Evolutionary conservation across 2,888 invertebrate species (phyloP).

Genomic region (Cheilosia soror): DNA sequence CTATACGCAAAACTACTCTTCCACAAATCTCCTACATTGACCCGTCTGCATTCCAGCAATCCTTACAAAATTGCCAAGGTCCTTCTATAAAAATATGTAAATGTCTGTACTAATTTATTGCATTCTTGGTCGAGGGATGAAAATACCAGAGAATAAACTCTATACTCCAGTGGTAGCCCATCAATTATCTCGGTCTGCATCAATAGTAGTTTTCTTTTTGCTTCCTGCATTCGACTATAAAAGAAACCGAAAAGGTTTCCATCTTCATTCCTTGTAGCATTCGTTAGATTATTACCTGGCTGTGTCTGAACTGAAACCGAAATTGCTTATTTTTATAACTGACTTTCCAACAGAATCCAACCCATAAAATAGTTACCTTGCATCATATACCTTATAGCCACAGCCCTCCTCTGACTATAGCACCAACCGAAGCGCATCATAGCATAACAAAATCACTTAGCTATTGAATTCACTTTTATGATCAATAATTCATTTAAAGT

Average conservation of each 20-base stretch:
- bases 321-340: constrained; percentile 60
- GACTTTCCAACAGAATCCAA: constrained; percentile 34
- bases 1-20: too few relatives aligned
- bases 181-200: constrained; percentile 58
- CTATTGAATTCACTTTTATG: constrained; percentile 73
- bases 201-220: neutral
- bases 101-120: constrained; percentile 51
- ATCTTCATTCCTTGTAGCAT: constrained; percentile 50
- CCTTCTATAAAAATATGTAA: constrained; percentile 35
- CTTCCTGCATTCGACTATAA: constrained; percentile 26
- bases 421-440: constrained; percentile 26
- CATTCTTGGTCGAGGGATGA: neutral
- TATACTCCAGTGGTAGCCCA: constrained; percentile 29
- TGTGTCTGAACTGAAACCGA: constrained; percentile 16
- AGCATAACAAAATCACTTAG: constrained; percentile 60
- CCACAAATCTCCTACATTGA: too few relatives aligned
- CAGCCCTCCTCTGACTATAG: neutral
- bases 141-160: constrained; percentile 25
- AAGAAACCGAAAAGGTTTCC: constrained; percentile 34
- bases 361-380: neutral
- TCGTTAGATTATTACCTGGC: constrained; percentile 44
- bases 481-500: constrained; percentile 73
- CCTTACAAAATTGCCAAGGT: constrained; percentile 34
- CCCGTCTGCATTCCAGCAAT: neutral
- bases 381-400: constrained; percentile 2